phyloP scores from a whole-genome alignment of 2,113 vertebrate genomes.

The Indicator maculatus region DNA sequence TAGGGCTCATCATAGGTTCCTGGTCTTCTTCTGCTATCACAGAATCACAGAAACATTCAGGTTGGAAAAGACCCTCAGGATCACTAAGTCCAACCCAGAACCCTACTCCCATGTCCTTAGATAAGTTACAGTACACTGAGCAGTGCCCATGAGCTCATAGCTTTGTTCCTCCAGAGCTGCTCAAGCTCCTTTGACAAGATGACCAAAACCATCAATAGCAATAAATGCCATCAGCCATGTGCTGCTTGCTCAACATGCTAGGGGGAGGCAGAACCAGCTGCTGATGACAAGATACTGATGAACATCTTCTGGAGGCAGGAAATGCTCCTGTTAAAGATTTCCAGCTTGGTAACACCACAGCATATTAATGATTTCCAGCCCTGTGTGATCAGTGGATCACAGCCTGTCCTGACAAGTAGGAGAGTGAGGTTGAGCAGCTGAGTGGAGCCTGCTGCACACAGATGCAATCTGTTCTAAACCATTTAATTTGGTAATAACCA shows the following conservation, averaged over 20 bases:
- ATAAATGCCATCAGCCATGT: neutral
- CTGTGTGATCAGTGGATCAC: neutral
- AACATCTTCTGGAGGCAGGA: neutral
- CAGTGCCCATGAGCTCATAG: neutral
- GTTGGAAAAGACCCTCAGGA: too few relatives aligned
- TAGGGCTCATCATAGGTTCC: neutral
- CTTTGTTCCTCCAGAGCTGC: neutral
- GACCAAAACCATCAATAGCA: neutral
- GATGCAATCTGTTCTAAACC: constrained; percentile 41
- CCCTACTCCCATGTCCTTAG: neutral
- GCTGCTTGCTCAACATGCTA: neutral
- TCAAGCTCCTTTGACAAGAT: neutral
- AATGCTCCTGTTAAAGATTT: neutral
- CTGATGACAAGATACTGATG: neutral
- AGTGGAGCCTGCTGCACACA: neutral
- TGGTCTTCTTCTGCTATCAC: neutral
- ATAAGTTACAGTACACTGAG: neutral
- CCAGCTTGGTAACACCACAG: neutral
- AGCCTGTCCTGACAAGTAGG: neutral
- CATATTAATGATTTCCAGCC: neutral
- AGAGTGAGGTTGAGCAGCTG: neutral
- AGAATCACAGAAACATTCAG: too few relatives aligned
- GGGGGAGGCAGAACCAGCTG: neutral
- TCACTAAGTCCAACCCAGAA: too few relatives aligned
- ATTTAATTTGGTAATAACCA: constrained; percentile 59